These are phyloP conservation scores for Pantelozetes paolii DNA, from an alignment of 2,888 invertebrate species.

Conservation along the genomic window DNA sequence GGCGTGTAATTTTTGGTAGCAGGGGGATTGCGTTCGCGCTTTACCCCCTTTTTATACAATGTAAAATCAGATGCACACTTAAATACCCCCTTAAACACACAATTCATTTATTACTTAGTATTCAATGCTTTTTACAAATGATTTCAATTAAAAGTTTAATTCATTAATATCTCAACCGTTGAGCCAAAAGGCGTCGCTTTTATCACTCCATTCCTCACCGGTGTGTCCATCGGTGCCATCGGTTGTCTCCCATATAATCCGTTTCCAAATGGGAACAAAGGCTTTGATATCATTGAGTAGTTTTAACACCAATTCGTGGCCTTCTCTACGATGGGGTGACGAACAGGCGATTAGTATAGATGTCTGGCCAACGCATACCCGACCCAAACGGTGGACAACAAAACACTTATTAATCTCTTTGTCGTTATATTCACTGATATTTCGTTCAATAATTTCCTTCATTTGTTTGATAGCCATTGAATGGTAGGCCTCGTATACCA, in stretches of 20 bases:
- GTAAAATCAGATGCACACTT: slow-evolving; percentile 26
- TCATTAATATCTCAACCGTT: background rate
- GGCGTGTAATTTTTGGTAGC: slow-evolving; percentile 58
- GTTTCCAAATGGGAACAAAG: slow-evolving; percentile 92
- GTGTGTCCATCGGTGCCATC: background rate
- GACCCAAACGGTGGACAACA: slow-evolving; percentile 77
- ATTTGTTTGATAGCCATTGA: slow-evolving; percentile 79
- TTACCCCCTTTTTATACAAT: slow-evolving; percentile 47
- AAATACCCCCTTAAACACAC: background rate
- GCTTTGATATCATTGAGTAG: slow-evolving; percentile 81
- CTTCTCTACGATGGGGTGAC: slow-evolving; percentile 76
- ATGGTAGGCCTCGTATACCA: slow-evolving; percentile 91
- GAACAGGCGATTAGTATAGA: slow-evolving; percentile 86
- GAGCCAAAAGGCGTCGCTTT: slow-evolving; percentile 44
- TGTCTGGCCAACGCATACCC: slow-evolving; percentile 76
- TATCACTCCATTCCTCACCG: slow-evolving; percentile 38
- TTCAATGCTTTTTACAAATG: background rate
- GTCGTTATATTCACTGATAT: slow-evolving; percentile 67
- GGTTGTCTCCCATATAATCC: slow-evolving; percentile 52
- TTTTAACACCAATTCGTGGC: slow-evolving; percentile 73
- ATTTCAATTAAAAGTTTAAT: background rate
- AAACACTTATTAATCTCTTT: slow-evolving; percentile 67
- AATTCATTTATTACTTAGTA: background rate
- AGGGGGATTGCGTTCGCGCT: slow-evolving; percentile 52
- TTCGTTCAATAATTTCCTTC: slow-evolving; percentile 68